Percentiles rank a stretch among this genome's conserved stretches.
Evolutionary conservation across 2,113 vertebrate genomes (phyloP).

Genomic region (Onychostruthus taczanowskii): DNA sequence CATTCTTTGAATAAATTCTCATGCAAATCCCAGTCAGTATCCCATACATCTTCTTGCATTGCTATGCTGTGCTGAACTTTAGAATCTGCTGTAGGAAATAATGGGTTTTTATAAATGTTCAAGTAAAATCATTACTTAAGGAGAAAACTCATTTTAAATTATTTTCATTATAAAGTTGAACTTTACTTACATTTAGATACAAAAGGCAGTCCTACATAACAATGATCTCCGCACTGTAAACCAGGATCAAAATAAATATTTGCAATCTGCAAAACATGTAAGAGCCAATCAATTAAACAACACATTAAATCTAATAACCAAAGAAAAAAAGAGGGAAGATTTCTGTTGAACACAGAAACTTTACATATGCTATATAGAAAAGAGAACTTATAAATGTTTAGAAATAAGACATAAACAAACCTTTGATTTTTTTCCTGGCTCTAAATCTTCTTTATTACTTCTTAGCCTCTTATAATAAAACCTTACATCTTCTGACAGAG

Average conservation of each 20-base stretch:
- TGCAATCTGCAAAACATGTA: constrained; percentile 84
- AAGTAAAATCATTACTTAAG: neutral
- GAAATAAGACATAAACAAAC: constrained; percentile 67
- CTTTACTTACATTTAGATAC: constrained; percentile 90
- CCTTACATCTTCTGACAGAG: constrained; percentile 89
- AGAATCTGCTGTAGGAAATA: constrained; percentile 79
- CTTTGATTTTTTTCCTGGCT: constrained; percentile 95
- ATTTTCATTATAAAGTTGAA: neutral
- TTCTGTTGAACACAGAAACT: neutral
- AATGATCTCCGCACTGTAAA: constrained; percentile 91
- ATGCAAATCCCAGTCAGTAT: constrained; percentile 90
- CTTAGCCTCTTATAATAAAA: constrained; percentile 93
- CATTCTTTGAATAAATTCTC: constrained; percentile 88
- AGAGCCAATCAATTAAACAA: neutral
- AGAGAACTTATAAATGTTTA: neutral
- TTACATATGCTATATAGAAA: neutral
- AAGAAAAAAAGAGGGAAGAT: neutral
- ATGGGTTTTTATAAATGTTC: neutral
- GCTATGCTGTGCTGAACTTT: constrained; percentile 81
- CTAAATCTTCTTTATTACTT: constrained; percentile 92
- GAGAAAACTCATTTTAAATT: neutral
- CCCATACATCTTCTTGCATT: constrained; percentile 93
- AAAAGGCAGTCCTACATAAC: constrained; percentile 95
- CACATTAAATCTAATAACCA: neutral
- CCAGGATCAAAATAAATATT: constrained; percentile 98